Evolutionary conservation across 2,888 invertebrate genomes (phyloP).

Genomic region (Drosophila pseudotalamancana): DNA sequence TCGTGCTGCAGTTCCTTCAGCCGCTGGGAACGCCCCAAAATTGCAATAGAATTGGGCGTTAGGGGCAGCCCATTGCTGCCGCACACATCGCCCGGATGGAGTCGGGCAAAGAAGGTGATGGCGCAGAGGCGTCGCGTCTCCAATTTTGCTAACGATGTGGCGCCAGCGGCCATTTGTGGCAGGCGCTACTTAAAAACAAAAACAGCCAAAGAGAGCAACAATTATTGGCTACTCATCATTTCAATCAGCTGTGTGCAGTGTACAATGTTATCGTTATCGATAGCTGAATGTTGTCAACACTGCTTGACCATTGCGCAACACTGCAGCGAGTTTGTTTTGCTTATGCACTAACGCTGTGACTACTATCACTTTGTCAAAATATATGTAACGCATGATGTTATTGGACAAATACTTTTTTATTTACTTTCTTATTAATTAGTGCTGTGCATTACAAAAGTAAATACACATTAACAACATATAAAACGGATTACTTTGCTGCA

Average conservation of each 20-base stretch:
- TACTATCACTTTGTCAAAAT: not conserved
- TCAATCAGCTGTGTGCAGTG: conserved; percentile 33
- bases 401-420: not conserved
- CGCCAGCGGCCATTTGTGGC: conserved; percentile 49
- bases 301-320: conserved; percentile 34
- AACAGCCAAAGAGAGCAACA: conserved; percentile 50
- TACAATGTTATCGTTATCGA: conserved; percentile 23
- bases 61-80: conserved; percentile 98
- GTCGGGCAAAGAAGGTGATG: conserved; percentile 95
- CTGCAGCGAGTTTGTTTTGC: conserved; percentile 38
- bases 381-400: not conserved
- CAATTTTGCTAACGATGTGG: conserved; percentile 28
- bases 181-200: conserved; percentile 6
- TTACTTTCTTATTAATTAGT: not conserved
- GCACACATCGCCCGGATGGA: conserved; percentile 95
- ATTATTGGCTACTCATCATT: conserved; percentile 39
- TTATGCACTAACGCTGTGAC: conserved; percentile 1
- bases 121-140: conserved; percentile 87
- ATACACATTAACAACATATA: not conserved
- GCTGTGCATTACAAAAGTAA: no score
- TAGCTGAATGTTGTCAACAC: conserved; percentile 22
- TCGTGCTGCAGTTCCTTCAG: conserved; percentile 92
- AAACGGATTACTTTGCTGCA: no score
- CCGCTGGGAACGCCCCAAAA: conserved; percentile 94
- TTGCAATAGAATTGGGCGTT: conserved; percentile 98